Percentiles rank a stretch among this genome's conserved stretches.
These are phyloP conservation scores for Hedychridium roseum DNA, from an alignment of 2,888 invertebrate genomes.

Conservation along the genomic window DNA sequence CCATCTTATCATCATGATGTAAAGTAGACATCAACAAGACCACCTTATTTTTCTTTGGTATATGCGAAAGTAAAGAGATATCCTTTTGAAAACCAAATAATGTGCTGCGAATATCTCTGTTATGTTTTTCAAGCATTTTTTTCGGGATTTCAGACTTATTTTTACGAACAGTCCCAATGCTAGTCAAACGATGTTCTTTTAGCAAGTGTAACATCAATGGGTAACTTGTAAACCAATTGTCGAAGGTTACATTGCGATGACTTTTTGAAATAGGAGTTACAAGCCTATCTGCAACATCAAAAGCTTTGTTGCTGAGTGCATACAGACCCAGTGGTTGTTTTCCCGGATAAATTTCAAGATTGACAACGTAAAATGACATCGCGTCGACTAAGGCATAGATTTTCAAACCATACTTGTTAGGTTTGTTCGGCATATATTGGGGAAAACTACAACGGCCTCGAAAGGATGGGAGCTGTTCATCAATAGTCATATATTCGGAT, in stretches of 20 bases:
- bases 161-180: constrained; percentile 32
- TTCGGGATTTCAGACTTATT: constrained; percentile 33
- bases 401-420: constrained; percentile 28
- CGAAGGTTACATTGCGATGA: constrained; percentile 38
- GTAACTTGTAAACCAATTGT: constrained; percentile 47
- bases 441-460: constrained; percentile 21
- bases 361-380: constrained; percentile 26
- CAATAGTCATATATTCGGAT: constrained; percentile 17
- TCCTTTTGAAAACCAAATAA: constrained; percentile 16
- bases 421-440: constrained; percentile 24
- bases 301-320: constrained; percentile 35
- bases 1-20: constrained; percentile 22
- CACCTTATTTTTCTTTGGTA: constrained; percentile 40
- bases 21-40: constrained; percentile 28
- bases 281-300: constrained; percentile 38
- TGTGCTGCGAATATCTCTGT: constrained; percentile 7
- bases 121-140: constrained; percentile 16
- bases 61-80: constrained; percentile 33
- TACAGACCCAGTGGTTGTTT: constrained; percentile 42
- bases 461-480: constrained; percentile 21
- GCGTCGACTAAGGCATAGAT: constrained; percentile 24
- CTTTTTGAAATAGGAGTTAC: constrained; percentile 39
- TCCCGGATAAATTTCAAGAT: constrained; percentile 44
- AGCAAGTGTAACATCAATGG: constrained; percentile 36
- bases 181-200: constrained; percentile 24